A percentile compares a stretch with the other conserved stretches of the same genome.
These are phyloP conservation scores for Coenobita brevimanus DNA, from an alignment of 1,140 invertebrate species.

Conservation along the genomic window DNA sequence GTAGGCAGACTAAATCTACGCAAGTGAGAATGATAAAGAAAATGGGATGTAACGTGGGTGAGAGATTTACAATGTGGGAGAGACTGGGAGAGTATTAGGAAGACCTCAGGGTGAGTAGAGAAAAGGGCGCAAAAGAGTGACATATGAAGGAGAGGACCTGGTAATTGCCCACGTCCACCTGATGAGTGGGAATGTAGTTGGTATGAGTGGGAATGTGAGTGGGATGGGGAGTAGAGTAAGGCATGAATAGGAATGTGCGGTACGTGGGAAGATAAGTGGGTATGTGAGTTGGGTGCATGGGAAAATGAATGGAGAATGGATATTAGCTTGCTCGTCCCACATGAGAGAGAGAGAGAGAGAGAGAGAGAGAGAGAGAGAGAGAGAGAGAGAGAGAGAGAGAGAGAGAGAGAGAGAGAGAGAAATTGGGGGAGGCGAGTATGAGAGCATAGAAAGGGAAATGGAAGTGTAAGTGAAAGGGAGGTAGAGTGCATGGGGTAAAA, in stretches of 20 bases:
- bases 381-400: constrained; percentile 2
- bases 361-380: constrained; percentile 2
- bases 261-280: neutral
- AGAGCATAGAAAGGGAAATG: no score
- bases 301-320: neutral
- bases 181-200: no score
- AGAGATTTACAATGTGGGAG: no score
- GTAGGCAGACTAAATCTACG: no score
- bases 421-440: neutral
- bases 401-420: constrained; percentile 11
- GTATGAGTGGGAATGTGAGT: no score
- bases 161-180: no score
- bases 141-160: neutral
- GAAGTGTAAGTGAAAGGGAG: neutral
- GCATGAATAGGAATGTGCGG: neutral
- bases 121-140: neutral
- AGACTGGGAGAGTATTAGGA: no score
- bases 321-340: neutral
- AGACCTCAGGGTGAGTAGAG: neutral
- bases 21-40: no score
- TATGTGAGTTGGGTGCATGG: neutral
- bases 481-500: neutral
- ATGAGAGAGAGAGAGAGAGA: no score
- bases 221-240: no score
- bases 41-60: no score